Conservation (phyloP, 2,113 vertebrate species). For the Phylloscopus whistleri region DNA sequence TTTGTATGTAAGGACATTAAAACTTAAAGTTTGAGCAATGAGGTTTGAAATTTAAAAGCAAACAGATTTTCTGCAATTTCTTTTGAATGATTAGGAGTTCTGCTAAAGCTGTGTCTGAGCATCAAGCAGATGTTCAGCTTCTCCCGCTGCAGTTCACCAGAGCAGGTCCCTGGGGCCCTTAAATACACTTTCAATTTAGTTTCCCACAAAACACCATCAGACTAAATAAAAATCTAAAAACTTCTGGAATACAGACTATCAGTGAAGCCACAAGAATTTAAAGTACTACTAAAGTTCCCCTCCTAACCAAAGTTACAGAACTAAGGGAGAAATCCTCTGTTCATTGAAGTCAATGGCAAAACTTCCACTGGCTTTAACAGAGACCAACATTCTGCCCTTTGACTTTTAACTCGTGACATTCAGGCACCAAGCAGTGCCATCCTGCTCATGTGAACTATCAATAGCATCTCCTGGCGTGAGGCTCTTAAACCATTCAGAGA, state of each 20-base stretch:
- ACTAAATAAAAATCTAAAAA: not conserved
- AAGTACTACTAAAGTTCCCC: not conserved
- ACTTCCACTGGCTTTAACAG: not conserved
- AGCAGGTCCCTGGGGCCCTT: constrained; percentile 26
- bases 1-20: constrained; percentile 2
- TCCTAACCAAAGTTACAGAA: not conserved
- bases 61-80: not conserved
- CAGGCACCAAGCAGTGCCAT: not conserved
- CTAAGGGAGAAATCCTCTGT: not conserved
- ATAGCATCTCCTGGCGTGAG: not conserved
- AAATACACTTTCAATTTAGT: constrained; percentile 21
- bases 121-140: constrained; percentile 21
- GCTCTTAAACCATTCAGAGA: not conserved
- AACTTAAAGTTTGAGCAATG: not conserved
- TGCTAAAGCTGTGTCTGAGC: not conserved
- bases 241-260: not conserved
- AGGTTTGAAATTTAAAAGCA: constrained; percentile 1
- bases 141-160: not conserved
- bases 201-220: constrained; percentile 14
- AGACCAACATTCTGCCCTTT: not conserved
- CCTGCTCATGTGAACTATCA: not conserved
- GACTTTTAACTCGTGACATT: constrained; percentile 15
- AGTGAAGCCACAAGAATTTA: not conserved
- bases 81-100: not conserved
- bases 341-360: not conserved